These are phyloP conservation scores for Cosmia trapezina DNA, from an alignment of 2,888 invertebrate genomes.

Conservation along the genomic window DNA sequence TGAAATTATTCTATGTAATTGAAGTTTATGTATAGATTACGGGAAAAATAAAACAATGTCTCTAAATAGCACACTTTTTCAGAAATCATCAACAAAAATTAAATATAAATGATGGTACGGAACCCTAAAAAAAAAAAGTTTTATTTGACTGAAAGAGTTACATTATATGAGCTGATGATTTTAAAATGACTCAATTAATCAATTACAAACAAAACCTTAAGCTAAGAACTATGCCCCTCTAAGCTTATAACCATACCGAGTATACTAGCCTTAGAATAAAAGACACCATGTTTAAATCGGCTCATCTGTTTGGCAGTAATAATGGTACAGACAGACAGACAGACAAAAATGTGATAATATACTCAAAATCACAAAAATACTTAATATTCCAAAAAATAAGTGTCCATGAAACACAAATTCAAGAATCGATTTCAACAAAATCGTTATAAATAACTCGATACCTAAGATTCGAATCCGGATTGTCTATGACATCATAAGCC, in stretches of 20 bases:
- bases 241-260: too few species aligned
- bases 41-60: too few species aligned
- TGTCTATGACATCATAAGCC: conserved; percentile 53
- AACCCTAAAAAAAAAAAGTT: too few species aligned
- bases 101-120: too few species aligned
- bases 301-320: not conserved
- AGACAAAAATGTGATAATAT: not conserved
- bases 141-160: not conserved
- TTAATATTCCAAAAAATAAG: not conserved
- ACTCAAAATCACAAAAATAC: not conserved
- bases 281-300: not conserved
- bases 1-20: too few species aligned
- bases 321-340: not conserved
- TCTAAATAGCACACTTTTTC: too few species aligned
- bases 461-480: conserved; percentile 52
- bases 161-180: not conserved
- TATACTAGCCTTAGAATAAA: not conserved
- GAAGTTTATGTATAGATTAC: too few species aligned
- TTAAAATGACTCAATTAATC: not conserved
- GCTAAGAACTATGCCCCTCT: too few species aligned
- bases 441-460: conserved; percentile 40
- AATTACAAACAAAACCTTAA: too few species aligned
- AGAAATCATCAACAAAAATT: too few species aligned
- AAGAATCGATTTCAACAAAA: conserved; percentile 11
- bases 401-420: not conserved